Evolutionary conservation across 1,140 invertebrate genomes (phyloP), one percentile per base, ranked within the genome.

Genomic region (Hylaeus anthracinus): DNA sequence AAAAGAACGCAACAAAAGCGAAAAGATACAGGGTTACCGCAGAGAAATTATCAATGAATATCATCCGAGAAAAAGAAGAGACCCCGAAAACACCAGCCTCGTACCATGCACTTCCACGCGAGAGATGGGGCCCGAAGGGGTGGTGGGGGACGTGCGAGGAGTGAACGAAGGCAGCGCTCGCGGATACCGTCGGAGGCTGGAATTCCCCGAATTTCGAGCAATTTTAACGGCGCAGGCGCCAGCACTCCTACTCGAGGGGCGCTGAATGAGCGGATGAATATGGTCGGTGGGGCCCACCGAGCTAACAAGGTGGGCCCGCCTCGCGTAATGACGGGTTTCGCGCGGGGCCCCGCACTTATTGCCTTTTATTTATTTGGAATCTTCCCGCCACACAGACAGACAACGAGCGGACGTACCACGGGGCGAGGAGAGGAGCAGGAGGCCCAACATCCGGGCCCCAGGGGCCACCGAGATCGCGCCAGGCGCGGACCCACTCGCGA

Each of bases 351-450:
- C 89, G 90, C 91, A 93, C 91, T 93, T 93, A 93, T 90, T 92
- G 91, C 90, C 91, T 93, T 92, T 93, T 93, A 93, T 93, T 93
- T 93, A 93, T 93, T 93, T 92, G 92, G 90, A 91, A 90, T 93
- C 91, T 90, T 89, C 85, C 61, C 81, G 82, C 86, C 86, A 88
- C 86, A 88, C 84, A 88, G 85, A 90, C 86, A 43, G 64, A 67
- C 61, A 58, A 83, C 86, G 81, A 83, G 90, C 88, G 84, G 90
- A 90, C 89, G 91, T 89, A 83, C 81, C 72, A 60, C 45, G 71
- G 81, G 72, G 63, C 26, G 26, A 0, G 26, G 26, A 26, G 26
- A 0, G 26, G 26, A 26, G 26, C 26, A 26, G 26, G 26, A 26
- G 71, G 81, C 67, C 58, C 82, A 80, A 90, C 92, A 93, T 93